These are phyloP conservation scores for Oxytorus armatus DNA, from an alignment of 2,888 invertebrate genomes.

Conservation along the genomic window DNA sequence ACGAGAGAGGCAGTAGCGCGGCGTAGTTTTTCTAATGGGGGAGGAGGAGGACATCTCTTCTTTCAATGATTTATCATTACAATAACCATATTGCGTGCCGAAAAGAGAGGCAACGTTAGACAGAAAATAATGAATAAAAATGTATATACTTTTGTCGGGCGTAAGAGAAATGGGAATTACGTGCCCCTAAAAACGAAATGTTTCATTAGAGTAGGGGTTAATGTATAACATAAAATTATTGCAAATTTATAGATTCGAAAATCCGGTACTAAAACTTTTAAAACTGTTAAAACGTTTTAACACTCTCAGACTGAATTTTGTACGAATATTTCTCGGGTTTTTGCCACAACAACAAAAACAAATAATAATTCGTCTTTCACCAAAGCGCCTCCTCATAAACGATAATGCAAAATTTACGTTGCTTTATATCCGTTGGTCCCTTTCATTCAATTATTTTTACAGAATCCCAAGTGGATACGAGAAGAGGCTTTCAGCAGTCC, in stretches of 20 bases:
- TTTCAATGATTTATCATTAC: conserved; percentile 49
- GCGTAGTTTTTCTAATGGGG: conserved; percentile 7
- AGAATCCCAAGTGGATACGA: conserved; percentile 58
- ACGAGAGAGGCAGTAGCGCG: conserved; percentile 6
- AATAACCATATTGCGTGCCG: conserved; percentile 36
- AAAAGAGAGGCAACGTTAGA: not conserved
- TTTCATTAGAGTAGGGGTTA: not conserved
- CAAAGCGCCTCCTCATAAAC: not conserved
- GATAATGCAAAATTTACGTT: conserved; percentile 19
- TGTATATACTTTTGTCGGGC: not conserved
- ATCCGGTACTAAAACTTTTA: too few relatives aligned
- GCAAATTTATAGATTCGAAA: not conserved
- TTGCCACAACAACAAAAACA: not conserved
- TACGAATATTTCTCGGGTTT: not conserved
- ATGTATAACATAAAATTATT: not conserved
- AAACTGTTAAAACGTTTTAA: too few relatives aligned
- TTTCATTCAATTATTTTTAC: conserved; percentile 72
- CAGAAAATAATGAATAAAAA: not conserved
- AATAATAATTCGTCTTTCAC: not conserved
- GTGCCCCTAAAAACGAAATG: not conserved
- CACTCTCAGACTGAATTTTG: too few relatives aligned
- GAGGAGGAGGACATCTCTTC: conserved; percentile 20
- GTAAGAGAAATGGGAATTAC: not conserved
- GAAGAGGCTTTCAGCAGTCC: conserved; percentile 69
- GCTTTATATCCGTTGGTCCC: conserved; percentile 19